A percentile compares a stretch with the other conserved stretches of the same genome.
These are phyloP conservation scores for Hassar affinis DNA, from an alignment of 2,113 vertebrate genomes.

Conservation along the genomic window DNA sequence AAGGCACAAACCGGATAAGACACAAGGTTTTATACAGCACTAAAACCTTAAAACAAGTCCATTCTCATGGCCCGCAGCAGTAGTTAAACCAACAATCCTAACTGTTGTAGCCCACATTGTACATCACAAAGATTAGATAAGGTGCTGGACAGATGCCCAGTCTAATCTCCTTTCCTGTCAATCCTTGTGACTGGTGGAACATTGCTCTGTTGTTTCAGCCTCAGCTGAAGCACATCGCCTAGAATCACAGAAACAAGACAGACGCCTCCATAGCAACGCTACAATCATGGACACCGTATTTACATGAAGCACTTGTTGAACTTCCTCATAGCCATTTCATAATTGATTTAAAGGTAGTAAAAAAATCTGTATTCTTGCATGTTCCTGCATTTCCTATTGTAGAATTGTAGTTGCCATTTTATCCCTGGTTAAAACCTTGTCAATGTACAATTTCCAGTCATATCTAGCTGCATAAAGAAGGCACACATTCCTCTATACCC, in stretches of 20 bases:
- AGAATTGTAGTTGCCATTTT: background rate
- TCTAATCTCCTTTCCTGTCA: slow-evolving; percentile 17
- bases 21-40: background rate
- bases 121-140: slow-evolving; percentile 23
- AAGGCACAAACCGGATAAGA: background rate
- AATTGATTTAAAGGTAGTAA: background rate
- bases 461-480: background rate
- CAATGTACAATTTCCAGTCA: background rate
- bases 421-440: background rate
- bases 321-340: background rate
- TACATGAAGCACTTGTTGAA: background rate
- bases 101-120: background rate
- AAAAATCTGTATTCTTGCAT: background rate
- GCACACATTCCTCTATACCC: background rate
- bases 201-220: slow-evolving; percentile 1
- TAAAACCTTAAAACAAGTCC: background rate
- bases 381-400: too few relatives aligned
- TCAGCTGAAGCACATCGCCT: background rate
- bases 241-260: background rate
- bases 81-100: slow-evolving; percentile 5
- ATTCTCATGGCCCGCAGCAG: background rate
- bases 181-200: background rate
- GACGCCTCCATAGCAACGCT: background rate
- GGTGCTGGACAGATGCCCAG: slow-evolving; percentile 13
- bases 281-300: background rate